These are phyloP conservation scores for Seriola aureovittata DNA, from an alignment of 2,113 vertebrate species.

Conservation along the genomic window DNA sequence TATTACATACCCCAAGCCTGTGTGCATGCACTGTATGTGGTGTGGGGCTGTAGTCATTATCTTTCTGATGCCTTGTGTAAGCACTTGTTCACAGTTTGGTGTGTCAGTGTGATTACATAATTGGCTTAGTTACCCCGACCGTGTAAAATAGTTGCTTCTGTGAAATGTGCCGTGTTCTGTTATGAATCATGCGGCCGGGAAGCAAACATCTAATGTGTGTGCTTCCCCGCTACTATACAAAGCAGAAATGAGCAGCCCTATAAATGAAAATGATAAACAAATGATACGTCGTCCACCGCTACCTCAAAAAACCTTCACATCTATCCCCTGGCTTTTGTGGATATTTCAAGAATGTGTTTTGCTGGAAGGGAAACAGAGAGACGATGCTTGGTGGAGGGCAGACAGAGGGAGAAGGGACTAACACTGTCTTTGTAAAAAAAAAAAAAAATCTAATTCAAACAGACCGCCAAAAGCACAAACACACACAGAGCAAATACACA, in stretches of 20 bases:
- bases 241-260: not conserved
- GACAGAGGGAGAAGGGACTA: not conserved
- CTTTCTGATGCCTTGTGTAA: constrained; percentile 26
- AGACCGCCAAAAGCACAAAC: not conserved
- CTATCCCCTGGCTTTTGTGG: not conserved
- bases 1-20: not conserved
- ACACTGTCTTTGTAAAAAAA: constrained; percentile 4
- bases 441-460: not conserved
- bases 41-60: not conserved
- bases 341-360: not conserved
- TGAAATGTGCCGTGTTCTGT: constrained; percentile 37
- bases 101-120: constrained; percentile 35
- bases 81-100: constrained; percentile 35
- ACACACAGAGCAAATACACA: not conserved
- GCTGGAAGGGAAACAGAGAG: constrained; percentile 1
- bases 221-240: not conserved
- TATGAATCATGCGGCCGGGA: constrained; percentile 1
- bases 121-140: constrained; percentile 8
- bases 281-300: not conserved
- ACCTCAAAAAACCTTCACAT: not conserved
- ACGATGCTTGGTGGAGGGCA: not conserved
- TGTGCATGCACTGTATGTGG: not conserved
- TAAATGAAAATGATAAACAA: constrained; percentile 14
- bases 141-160: constrained; percentile 37
- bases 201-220: constrained; percentile 10